Conservation (phyloP, 1,140 invertebrate species). For the Geopemphigus sp. region DNA sequence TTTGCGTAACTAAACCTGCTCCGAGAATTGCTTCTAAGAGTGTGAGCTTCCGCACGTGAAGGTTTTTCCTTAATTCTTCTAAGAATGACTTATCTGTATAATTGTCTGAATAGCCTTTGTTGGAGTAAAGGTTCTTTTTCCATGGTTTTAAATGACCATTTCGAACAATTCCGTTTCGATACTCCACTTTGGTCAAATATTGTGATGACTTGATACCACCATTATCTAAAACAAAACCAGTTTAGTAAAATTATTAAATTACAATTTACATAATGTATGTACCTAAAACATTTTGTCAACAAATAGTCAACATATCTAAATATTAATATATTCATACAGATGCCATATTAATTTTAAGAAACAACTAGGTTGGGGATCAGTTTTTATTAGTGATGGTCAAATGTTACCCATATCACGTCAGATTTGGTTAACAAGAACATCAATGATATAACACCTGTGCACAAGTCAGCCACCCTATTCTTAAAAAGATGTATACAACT, state of each 20-base stretch:
- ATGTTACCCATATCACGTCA: too few relatives aligned
- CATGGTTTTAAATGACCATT: slow-evolving; percentile 60
- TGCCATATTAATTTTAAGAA: too few relatives aligned
- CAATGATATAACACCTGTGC: too few relatives aligned
- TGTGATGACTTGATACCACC: slow-evolving; percentile 2
- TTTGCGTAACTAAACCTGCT: slow-evolving; percentile 69
- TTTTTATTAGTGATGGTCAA: too few relatives aligned
- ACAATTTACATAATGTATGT: background rate
- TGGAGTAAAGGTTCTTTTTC: slow-evolving; percentile 87
- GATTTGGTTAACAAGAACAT: too few relatives aligned
- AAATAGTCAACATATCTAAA: background rate
- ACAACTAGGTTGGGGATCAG: too few relatives aligned
- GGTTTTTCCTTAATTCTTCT: slow-evolving; percentile 80
- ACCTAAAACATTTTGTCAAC: background rate
- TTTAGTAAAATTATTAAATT: background rate
- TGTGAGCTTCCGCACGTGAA: slow-evolving; percentile 70
- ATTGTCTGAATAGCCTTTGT: slow-evolving; percentile 83
- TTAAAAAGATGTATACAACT: too few relatives aligned
- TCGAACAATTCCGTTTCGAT: slow-evolving; percentile 12
- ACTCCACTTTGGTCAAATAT: background rate
- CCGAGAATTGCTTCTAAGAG: slow-evolving; percentile 69
- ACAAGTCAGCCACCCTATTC: too few relatives aligned
- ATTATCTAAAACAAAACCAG: slow-evolving; percentile 27
- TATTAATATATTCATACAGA: background rate
- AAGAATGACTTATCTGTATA: slow-evolving; percentile 85